Percentiles rank a stretch among this genome's conserved stretches.
Evolutionary conservation across 2,888 invertebrate species (phyloP).

Genomic region (Cloeon dipterum): DNA sequence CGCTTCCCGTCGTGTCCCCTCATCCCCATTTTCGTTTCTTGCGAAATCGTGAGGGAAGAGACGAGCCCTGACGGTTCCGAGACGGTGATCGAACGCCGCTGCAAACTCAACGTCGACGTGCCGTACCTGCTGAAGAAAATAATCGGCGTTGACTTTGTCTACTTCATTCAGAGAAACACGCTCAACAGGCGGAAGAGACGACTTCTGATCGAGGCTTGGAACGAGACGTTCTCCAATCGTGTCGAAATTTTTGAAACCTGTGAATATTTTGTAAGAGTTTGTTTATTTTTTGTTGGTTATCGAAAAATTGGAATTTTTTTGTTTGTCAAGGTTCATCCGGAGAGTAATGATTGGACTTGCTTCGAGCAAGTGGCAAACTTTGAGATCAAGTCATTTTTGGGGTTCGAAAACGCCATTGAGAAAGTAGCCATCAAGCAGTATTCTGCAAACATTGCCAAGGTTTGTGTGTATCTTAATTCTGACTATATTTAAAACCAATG

Average conservation of each 20-base stretch:
- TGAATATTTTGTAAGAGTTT: conserved; percentile 51
- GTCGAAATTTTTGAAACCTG: conserved; percentile 75
- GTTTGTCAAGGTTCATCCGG: conserved; percentile 56
- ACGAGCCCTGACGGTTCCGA: conserved; percentile 54
- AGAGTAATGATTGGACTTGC: conserved; percentile 85
- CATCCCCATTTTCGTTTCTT: conserved; percentile 83
- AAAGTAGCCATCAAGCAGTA: conserved; percentile 93
- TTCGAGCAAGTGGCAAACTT: conserved; percentile 83
- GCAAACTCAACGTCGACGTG: conserved; percentile 77
- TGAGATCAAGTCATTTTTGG: conserved; percentile 87
- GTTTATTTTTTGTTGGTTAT: background rate
- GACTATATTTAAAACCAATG: no score
- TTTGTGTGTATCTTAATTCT: conserved; percentile 11
- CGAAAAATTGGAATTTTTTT: background rate
- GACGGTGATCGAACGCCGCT: conserved; percentile 59
- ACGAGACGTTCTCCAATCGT: conserved; percentile 70
- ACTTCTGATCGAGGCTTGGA: conserved; percentile 73
- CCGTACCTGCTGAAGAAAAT: conserved; percentile 90
- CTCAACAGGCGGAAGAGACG: conserved; percentile 54
- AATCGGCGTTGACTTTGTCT: conserved; percentile 76
- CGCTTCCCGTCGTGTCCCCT: conserved; percentile 84
- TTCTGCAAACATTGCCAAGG: conserved; percentile 59
- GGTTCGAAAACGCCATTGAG: conserved; percentile 82
- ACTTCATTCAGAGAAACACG: conserved; percentile 75
- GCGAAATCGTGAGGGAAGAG: conserved; percentile 54